Conservation (phyloP, 2,888 invertebrate species). For the Merodon equestris region DNA sequence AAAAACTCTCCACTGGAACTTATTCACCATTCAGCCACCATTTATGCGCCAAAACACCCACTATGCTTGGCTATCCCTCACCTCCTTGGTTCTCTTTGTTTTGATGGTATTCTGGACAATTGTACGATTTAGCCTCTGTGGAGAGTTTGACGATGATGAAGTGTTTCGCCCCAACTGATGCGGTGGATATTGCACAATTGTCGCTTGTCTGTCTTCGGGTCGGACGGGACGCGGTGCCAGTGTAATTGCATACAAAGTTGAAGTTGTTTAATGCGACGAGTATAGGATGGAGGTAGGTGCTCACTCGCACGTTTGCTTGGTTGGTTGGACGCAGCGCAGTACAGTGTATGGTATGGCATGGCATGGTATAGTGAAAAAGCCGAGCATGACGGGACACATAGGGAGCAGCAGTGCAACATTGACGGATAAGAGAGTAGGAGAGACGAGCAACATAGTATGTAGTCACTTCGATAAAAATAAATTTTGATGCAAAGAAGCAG, state of each 20-base stretch:
- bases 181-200: constrained; percentile 37
- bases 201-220: not conserved
- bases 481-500: too few relatives aligned
- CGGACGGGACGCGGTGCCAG: constrained; percentile 19
- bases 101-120: too few relatives aligned
- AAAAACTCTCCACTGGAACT: constrained; percentile 37
- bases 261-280: constrained; percentile 19
- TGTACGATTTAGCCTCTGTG: too few relatives aligned
- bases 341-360: not conserved
- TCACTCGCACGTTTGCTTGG: constrained; percentile 1
- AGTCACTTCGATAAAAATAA: too few relatives aligned
- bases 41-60: constrained; percentile 42
- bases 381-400: too few relatives aligned
- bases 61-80: not conserved
- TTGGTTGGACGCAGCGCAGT: constrained; percentile 15
- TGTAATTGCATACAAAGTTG: constrained; percentile 38
- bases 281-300: constrained; percentile 18
- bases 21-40: constrained; percentile 50
- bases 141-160: constrained; percentile 11
- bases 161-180: constrained; percentile 10
- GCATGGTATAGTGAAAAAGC: too few relatives aligned
- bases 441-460: too few relatives aligned
- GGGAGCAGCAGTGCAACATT: too few relatives aligned
- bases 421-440: too few relatives aligned
- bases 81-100: too few relatives aligned